These are phyloP conservation scores for Drosophila pegasa DNA, from an alignment of 2,888 invertebrate genomes.

Conservation along the genomic window DNA sequence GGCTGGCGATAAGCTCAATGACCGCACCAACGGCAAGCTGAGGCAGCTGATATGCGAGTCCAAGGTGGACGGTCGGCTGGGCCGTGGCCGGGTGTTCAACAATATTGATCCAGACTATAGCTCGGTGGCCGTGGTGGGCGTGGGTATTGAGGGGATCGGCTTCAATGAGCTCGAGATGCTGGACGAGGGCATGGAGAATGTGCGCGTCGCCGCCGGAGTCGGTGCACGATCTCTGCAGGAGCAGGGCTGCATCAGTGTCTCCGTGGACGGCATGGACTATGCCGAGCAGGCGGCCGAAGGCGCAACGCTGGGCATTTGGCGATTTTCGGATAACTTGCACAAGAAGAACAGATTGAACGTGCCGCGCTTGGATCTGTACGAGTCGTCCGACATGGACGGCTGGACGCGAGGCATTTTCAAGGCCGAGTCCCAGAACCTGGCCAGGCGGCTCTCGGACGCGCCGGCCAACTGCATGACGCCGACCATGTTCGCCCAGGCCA, in stretches of 20 bases:
- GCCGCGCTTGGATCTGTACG: slow-evolving; percentile 85
- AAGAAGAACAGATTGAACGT: slow-evolving; percentile 83
- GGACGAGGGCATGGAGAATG: slow-evolving; percentile 89
- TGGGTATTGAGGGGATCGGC: slow-evolving; percentile 87
- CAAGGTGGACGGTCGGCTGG: slow-evolving; percentile 74
- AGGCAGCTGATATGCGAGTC: slow-evolving; percentile 85
- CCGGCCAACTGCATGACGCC: slow-evolving; percentile 92
- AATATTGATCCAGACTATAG: slow-evolving; percentile 87
- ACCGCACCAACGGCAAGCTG: slow-evolving; percentile 85
- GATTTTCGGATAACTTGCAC: slow-evolving; percentile 87
- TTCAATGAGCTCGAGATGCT: slow-evolving; percentile 89
- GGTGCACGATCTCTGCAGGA: slow-evolving; percentile 85
- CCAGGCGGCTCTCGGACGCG: slow-evolving; percentile 88
- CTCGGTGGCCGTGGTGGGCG: slow-evolving; percentile 88
- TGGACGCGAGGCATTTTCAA: slow-evolving; percentile 89
- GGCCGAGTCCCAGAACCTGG: slow-evolving; percentile 91
- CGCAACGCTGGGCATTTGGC: slow-evolving; percentile 86
- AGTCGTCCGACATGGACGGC: slow-evolving; percentile 85
- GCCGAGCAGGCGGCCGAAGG: slow-evolving; percentile 89
- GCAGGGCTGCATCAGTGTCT: slow-evolving; percentile 85
- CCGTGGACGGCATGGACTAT: slow-evolving; percentile 88
- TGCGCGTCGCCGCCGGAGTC: slow-evolving; percentile 88
- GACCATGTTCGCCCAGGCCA: slow-evolving; percentile 88
- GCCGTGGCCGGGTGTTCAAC: slow-evolving; percentile 86
- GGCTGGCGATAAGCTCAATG: slow-evolving; percentile 85